Base-by-base conservation (phyloP, 1,140 invertebrate genomes). In the Drosophila quadrilineata region DNA sequence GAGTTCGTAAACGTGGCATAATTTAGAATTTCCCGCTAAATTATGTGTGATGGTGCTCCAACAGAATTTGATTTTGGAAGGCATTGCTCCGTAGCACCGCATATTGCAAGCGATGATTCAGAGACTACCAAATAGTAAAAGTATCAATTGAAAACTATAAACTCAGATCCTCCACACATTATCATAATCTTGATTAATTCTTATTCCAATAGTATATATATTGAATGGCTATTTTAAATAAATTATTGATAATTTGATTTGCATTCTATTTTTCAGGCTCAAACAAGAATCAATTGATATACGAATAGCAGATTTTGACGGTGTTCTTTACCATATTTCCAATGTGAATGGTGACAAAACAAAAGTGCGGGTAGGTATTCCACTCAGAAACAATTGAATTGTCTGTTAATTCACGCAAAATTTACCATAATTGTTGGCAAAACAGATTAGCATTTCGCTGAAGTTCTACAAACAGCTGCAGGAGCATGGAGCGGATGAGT, bases 381-480 rank as follows among this genome's bases (percentile, higher is more conserved):
- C 5, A 67, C 17, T 53, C 17, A 40, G 6, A 26, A 24, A 31
- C 9, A 49, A 10, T 24, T 43, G 3, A 14, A 29, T 21, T 45
- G 0, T 6, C 9, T 4, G n/a, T n/a, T 8, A 12, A 28, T 28
- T n/a, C n/a, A n/a, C n/a, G n/a, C n/a, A 28, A 29, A 52, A 16
- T 33, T 22, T 19, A 19, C 28, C 33, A 21, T 19, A 35, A 22
- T 28, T 71, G 4, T 40, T 6, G 3, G 10, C 12, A 45, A 21
- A 94, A 70, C 89, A 99, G 97, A 94, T 98, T 90, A 99, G 98
- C 93, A 99, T 99, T 91, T 95, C 97, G 75, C 91, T 99, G 60
- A 99, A 99, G 91, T 99, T 99, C 92, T 99, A 98, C 92, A 97
- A 98, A 91, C 96, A 99, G 91, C 93, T 99, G 79, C 96, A 98